Evolutionary conservation across 2,888 invertebrate species (phyloP).

Genomic region (Malachius bipustulatus): DNA sequence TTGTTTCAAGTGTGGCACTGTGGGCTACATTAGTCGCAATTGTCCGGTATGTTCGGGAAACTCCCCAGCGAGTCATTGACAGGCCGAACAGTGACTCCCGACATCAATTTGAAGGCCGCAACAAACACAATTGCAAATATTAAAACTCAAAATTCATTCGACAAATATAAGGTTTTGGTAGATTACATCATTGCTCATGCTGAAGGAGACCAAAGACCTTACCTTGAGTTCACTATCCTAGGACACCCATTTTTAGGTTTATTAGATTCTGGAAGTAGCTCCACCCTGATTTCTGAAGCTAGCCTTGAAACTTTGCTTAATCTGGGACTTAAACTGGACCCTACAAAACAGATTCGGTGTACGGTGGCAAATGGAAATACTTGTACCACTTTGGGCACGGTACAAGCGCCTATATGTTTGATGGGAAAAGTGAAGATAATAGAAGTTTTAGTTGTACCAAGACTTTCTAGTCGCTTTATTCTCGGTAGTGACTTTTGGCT

Average conservation of each 20-base stretch:
- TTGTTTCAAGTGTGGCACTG: conserved; percentile 15
- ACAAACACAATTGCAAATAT: too few species aligned
- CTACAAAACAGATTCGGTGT: background rate
- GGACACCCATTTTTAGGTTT: conserved; percentile 8
- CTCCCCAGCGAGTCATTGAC: background rate
- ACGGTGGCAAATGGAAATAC: background rate
- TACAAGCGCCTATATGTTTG: background rate
- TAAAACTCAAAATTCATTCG: too few species aligned
- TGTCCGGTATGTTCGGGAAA: conserved; percentile 11
- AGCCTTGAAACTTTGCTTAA: too few species aligned
- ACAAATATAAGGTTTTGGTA: conserved; percentile 7
- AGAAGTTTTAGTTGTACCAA: too few species aligned
- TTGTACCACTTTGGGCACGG: background rate
- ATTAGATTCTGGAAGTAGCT: conserved; percentile 15
- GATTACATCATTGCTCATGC: conserved; percentile 6
- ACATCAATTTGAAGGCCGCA: conserved; percentile 3
- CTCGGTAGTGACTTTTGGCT: too few species aligned
- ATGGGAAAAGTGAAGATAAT: too few species aligned
- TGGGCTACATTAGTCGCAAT: conserved; percentile 9
- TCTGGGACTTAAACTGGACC: background rate
- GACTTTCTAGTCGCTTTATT: too few species aligned
- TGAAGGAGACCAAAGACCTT: conserved; percentile 12
- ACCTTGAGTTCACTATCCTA: conserved; percentile 12
- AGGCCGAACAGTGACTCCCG: background rate
- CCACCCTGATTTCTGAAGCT: too few species aligned